phyloP scores from a whole-genome alignment of 2,888 invertebrate genomes.

The Tenthredo scrophulariae region DNA sequence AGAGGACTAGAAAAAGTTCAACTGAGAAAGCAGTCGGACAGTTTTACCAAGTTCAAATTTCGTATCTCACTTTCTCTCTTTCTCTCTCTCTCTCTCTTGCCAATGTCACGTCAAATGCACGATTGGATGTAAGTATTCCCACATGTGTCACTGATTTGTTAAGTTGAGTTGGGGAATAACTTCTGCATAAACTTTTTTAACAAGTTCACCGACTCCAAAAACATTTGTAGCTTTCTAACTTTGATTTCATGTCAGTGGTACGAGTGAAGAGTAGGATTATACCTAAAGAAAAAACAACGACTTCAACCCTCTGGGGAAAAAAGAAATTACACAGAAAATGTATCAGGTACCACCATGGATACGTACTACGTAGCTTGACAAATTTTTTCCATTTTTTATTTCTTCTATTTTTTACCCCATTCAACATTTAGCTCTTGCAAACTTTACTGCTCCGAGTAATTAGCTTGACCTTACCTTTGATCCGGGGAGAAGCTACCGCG shows the following conservation, averaged over 20 bases:
- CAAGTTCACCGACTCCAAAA: constrained; percentile 37
- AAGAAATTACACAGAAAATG: neutral
- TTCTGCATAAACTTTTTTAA: constrained; percentile 31
- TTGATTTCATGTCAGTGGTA: constrained; percentile 1
- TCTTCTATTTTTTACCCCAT: neutral
- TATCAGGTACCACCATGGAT: neutral
- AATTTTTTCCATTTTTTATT: neutral
- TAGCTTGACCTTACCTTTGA: constrained; percentile 8
- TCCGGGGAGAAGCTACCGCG: neutral
- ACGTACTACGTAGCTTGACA: neutral
- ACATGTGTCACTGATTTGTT: constrained; percentile 45
- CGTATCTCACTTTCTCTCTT: neutral
- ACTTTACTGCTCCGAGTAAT: neutral
- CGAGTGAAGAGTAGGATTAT: neutral
- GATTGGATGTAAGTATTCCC: constrained; percentile 47
- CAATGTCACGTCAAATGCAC: constrained; percentile 31
- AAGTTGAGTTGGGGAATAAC: constrained; percentile 25
- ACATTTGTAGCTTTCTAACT: constrained; percentile 6
- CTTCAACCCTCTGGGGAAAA: neutral
- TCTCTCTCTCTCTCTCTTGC: neutral
- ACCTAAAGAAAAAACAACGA: neutral
- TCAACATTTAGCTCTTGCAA: neutral
- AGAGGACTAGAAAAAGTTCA: constrained; percentile 31
- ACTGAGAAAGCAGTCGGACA: constrained; percentile 1
- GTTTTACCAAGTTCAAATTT: constrained; percentile 28